Base-by-base conservation (phyloP, 2,888 invertebrate genomes). In the Calliopum simillimum region DNA sequence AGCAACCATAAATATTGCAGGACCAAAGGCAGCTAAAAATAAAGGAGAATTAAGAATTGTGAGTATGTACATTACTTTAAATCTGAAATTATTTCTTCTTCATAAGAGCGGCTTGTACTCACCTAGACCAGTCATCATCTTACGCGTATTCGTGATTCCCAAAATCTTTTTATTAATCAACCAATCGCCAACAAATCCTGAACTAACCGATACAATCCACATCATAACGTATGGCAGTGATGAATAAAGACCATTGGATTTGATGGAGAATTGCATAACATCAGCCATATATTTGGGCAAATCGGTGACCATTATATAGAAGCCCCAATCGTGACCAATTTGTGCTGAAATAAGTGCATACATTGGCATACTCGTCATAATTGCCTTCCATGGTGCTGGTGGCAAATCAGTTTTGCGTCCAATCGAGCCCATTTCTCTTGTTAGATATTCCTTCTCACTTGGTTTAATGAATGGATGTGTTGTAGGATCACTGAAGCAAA, bases 301-400 rank as follows among this genome's bases (percentile, higher is more conserved):
- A 81, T 91, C 90, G 0, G 90, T 90, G 2, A 91, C 88, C 88
- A 91, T 89, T 2, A 90, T 90, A 77, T 89, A 91, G 81, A 91
- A 89, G 53, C 90, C 90, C 90, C 90, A 91, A 81, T 90, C 90
- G 82, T 90, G 90, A 12, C 89, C 90, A 65, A 89, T 87, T 87
- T 93, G 93, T 73, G 93, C 93, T 61, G 89, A 89, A 13, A 94
- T 90, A n/a, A 94, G 82, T 0, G 93, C 93, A 89, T 93, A 91
- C 69, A 94, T 86, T 0, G 93, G 92, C 3, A 89, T 87, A 0
- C 91, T 93, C 68, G 88, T 91, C 16, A 92, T 85, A 64, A 94
- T 92, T 0, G 88, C 88, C 77, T 87, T 89, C 93, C 94, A 94
- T 0, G 94, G 94, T 41, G 92, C 91, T 0, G 90, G 87, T 0